Base-by-base conservation (phyloP, 2,888 invertebrate species). In the Epirrita christyi region DNA sequence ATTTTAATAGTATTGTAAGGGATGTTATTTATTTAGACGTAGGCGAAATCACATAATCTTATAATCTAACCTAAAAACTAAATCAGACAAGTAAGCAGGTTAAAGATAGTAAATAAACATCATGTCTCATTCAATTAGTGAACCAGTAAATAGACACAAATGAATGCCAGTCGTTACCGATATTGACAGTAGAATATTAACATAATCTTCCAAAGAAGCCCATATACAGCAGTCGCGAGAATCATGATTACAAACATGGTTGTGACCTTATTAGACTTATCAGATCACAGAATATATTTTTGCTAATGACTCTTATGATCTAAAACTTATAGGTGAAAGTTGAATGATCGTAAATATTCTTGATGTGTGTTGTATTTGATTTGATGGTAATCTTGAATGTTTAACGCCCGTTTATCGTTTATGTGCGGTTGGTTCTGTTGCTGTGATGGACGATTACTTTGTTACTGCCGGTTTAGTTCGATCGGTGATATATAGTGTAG, bases 161-260 rank as follows among this genome's bases (percentile, higher is more conserved):
- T 38, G 3, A 45, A 45, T 45, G 13, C 14, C 15, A 44, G 13
- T 37, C 27, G 27, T 51, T 44, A 44, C 43, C 50, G 27, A 51
- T 59, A 55, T 60, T 42, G 41, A 38, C 34, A 43, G 45, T 45
- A 50, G 47, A 61, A 55, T 45, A 48, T 64, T 59, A 52, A 62
- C 52, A 64, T 61, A 57, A 64, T 64, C 64, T 54, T 40, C 50
- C 49, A 63, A 56, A 63, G 55, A 59, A 50, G 49, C 34, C 61
- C 59, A 51, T 56, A 48, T 52, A 52, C 41, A 58, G 45, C n/a
- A 43, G 49, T 60, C 55, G 40, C 51, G 45, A 56, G 62, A 58
- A 61, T 63, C 62, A 59, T 53, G 52, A 52, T 56, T 37, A 41
- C 63, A 40, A 51, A 54, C 59, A 63, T 64, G 61, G 57, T 41